phyloP scores from a whole-genome alignment of 2,113 vertebrate species.

The Nycticorax nycticorax region DNA sequence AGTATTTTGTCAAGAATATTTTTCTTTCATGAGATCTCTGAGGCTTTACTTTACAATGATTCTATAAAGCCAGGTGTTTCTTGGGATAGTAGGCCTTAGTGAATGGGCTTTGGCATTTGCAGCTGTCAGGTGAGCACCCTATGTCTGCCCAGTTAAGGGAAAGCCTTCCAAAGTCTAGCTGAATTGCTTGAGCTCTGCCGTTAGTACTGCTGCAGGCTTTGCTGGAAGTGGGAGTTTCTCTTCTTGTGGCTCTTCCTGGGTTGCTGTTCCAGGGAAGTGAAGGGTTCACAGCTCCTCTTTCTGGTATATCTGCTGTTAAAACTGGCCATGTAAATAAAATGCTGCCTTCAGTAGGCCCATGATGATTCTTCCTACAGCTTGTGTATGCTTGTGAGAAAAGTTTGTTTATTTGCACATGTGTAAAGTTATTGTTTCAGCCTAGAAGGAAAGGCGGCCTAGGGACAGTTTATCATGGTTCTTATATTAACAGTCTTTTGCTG shows the following conservation, averaged over 20 bases:
- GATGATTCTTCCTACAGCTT: not conserved
- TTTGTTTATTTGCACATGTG: not conserved
- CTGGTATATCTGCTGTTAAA: rapidly evolving
- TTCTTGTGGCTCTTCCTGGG: not conserved
- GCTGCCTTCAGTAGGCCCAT: not conserved
- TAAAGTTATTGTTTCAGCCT: not conserved
- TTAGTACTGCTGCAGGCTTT: not conserved
- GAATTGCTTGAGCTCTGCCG: not conserved
- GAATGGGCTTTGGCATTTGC: not conserved
- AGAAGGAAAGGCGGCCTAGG: not conserved
- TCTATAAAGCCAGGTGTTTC: not conserved
- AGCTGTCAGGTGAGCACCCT: not conserved
- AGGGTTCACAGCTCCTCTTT: not conserved
- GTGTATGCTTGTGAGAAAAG: not conserved
- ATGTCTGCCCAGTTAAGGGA: not conserved
- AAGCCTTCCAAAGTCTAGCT: not conserved
- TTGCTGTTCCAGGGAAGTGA: not conserved
- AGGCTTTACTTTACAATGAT: not conserved
- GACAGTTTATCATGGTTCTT: not conserved
- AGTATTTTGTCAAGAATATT: not conserved
- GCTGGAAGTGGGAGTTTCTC: not conserved
- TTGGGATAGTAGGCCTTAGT: not conserved
- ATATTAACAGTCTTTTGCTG: not conserved
- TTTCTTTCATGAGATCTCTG: not conserved
- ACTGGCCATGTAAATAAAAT: not conserved